Percentiles rank a stretch among this genome's conserved stretches.
Conservation (phyloP, 2,888 invertebrate species). For the Drosophila algonquin region DNA sequence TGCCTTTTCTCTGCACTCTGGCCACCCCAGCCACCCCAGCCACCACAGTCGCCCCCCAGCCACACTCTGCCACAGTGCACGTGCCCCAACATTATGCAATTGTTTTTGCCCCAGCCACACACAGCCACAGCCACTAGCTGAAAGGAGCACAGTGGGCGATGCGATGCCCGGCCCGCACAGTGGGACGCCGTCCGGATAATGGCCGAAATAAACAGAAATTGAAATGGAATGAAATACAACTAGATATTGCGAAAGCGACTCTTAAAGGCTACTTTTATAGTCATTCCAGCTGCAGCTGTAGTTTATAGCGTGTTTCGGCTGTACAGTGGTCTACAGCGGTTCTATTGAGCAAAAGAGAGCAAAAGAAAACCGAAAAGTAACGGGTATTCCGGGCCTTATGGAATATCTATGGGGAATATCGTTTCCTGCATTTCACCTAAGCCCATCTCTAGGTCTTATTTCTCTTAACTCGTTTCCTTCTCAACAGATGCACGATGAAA, state of each 20-base stretch:
- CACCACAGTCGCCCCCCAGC: not conserved
- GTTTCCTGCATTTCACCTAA: no score
- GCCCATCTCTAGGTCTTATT: no score
- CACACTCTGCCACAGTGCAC: slow-evolving; percentile 12
- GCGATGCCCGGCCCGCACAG: slow-evolving; percentile 37
- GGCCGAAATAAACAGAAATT: slow-evolving; percentile 41
- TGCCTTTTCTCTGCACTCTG: slow-evolving; percentile 6
- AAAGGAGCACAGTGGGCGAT: slow-evolving; percentile 6
- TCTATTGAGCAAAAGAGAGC: not conserved
- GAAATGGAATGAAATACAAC: slow-evolving; percentile 21
- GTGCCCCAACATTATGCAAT: slow-evolving; percentile 60
- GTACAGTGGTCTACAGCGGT: not conserved
- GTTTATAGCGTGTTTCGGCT: slow-evolving; percentile 30
- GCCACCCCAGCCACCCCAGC: not conserved
- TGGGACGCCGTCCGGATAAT: slow-evolving; percentile 43
- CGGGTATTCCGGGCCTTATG: no score
- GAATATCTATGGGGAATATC: no score
- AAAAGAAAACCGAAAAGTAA: not conserved
- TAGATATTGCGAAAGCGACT: slow-evolving; percentile 23
- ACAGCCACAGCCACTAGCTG: slow-evolving; percentile 6
- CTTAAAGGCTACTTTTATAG: slow-evolving; percentile 27
- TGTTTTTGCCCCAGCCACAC: slow-evolving; percentile 51
- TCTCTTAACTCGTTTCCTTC: no score
- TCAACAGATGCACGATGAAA: no score
- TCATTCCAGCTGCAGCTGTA: not conserved